A percentile compares a stretch with the other conserved stretches of the same genome.
phyloP scores from a whole-genome alignment of 2,888 invertebrate genomes.

The Nudaria mundana region DNA sequence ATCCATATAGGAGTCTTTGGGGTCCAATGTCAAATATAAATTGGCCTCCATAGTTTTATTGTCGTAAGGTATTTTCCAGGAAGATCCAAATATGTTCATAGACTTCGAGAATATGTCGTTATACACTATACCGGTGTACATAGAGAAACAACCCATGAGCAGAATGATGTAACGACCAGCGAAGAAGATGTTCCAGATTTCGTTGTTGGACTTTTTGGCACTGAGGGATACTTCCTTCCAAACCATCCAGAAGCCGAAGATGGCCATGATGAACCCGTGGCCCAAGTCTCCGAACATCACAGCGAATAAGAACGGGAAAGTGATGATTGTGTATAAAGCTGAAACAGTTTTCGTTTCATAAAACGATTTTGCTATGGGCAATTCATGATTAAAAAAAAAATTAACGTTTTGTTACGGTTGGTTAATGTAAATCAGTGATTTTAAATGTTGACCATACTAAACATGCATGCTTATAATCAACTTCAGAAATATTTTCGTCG shows the following conservation, averaged over 20 bases:
- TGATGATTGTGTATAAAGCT: slow-evolving; percentile 93
- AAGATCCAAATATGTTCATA: slow-evolving; percentile 95
- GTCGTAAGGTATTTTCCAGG: slow-evolving; percentile 86
- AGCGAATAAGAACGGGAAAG: slow-evolving; percentile 97
- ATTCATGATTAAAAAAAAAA: too few species aligned
- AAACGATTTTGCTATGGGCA: too few species aligned
- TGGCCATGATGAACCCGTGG: slow-evolving; percentile 91
- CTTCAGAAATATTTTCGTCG: too few species aligned
- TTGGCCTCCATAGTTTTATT: slow-evolving; percentile 70
- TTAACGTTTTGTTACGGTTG: too few species aligned
- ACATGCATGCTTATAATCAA: too few species aligned
- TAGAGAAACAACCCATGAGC: slow-evolving; percentile 98
- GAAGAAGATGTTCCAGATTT: slow-evolving; percentile 99
- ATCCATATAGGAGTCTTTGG: slow-evolving; percentile 78
- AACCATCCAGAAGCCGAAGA: slow-evolving; percentile 91
- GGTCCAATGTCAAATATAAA: slow-evolving; percentile 83
- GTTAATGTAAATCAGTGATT: too few species aligned
- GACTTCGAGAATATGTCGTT: slow-evolving; percentile 99
- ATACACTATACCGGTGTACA: slow-evolving; percentile 98
- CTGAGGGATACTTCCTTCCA: slow-evolving; percentile 87
- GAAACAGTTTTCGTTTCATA: too few species aligned
- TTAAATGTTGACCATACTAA: too few species aligned
- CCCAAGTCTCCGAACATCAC: slow-evolving; percentile 98
- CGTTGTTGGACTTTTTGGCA: slow-evolving; percentile 86
- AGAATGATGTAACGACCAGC: slow-evolving; percentile 98